These are phyloP conservation scores for Deladenus siricidicola DNA, from an alignment of 2,888 invertebrate species.

Conservation along the genomic window DNA sequence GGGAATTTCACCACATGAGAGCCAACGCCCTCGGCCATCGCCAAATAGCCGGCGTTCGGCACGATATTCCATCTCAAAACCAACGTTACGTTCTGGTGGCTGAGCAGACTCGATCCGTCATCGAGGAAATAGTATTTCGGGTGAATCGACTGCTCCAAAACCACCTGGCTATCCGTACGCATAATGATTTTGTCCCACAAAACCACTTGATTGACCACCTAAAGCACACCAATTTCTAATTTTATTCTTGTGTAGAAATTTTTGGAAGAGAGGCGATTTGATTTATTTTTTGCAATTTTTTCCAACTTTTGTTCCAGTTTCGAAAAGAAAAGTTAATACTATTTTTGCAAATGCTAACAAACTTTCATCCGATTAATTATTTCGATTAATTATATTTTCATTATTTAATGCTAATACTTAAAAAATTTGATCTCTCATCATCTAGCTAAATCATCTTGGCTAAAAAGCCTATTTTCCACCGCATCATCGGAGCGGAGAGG, in stretches of 20 bases:
- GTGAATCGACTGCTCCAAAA: slow-evolving; percentile 19
- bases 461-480: no score
- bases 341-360: not conserved
- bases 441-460: no score
- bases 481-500: no score
- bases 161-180: slow-evolving; percentile 77
- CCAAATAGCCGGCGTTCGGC: slow-evolving; percentile 90
- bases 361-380: no score
- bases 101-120: slow-evolving; percentile 92
- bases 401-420: no score
- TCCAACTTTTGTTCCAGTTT: not conserved
- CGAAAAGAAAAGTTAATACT: not conserved
- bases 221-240: no score
- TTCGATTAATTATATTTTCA: no score
- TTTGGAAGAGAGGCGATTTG: no score
- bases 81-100: slow-evolving; percentile 84
- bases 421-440: no score
- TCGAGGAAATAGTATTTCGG: slow-evolving; percentile 99
- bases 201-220: slow-evolving; percentile 66
- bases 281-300: no score
- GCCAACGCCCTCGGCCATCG: slow-evolving; percentile 71
- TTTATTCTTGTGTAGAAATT: no score
- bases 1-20: slow-evolving; percentile 84
- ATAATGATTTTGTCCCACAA: slow-evolving; percentile 96
- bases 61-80: slow-evolving; percentile 84